Evolutionary conservation across 2,113 vertebrate genomes (phyloP).

Genomic region (Oncorhynchus nerka): DNA sequence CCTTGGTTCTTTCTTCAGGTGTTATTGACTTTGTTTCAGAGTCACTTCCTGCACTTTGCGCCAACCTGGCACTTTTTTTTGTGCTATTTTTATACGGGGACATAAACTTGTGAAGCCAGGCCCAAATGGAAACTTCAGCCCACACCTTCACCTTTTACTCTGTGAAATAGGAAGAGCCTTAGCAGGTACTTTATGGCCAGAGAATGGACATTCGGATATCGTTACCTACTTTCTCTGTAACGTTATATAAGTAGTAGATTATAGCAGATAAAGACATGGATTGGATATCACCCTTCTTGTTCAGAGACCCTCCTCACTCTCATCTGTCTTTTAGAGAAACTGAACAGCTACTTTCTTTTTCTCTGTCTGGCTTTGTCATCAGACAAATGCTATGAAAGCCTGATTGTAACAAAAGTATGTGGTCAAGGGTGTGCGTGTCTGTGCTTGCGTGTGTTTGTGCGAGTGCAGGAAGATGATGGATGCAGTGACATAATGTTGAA

Average conservation of each 20-base stretch:
- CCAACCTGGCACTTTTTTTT: too few species aligned
- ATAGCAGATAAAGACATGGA: background rate
- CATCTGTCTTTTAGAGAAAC: slow-evolving; percentile 33
- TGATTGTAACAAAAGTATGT: slow-evolving; percentile 63
- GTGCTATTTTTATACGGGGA: too few species aligned
- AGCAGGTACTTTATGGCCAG: slow-evolving; percentile 36
- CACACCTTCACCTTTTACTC: slow-evolving; percentile 35
- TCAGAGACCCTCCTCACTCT: background rate
- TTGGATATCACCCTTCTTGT: slow-evolving; percentile 15
- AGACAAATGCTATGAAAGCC: slow-evolving; percentile 55
- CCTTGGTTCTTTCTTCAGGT: too few species aligned
- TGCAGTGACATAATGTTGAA: slow-evolving; percentile 62
- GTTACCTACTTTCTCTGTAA: background rate
- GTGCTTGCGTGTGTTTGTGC: background rate
- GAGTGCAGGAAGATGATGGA: slow-evolving; percentile 53
- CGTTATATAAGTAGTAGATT: slow-evolving; percentile 7
- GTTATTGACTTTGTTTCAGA: too few species aligned
- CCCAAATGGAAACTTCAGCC: background rate
- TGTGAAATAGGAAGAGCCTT: slow-evolving; percentile 10
- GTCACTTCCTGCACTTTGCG: too few species aligned
- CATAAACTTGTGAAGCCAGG: too few species aligned
- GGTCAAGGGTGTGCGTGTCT: slow-evolving; percentile 1
- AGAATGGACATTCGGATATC: slow-evolving; percentile 11
- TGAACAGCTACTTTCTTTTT: slow-evolving; percentile 48
- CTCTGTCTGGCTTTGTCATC: slow-evolving; percentile 65